Evolutionary conservation across 1,140 invertebrate genomes (phyloP).

Genomic region (Drosophila triauraria): DNA sequence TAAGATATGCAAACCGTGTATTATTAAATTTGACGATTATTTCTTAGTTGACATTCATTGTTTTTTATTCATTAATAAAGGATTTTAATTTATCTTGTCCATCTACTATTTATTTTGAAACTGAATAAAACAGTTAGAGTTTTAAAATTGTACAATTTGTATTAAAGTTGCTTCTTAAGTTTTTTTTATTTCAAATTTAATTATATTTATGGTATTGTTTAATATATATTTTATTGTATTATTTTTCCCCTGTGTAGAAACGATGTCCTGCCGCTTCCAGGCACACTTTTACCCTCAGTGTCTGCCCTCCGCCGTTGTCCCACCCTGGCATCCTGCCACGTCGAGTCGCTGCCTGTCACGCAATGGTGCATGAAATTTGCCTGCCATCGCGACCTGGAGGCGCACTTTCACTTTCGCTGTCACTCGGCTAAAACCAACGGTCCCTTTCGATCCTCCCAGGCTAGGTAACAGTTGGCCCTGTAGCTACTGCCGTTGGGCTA

Average conservation of each 20-base stretch:
- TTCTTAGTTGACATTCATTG: too few relatives aligned
- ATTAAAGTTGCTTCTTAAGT: not conserved
- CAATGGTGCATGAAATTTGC: constrained; percentile 78
- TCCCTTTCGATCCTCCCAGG: constrained; percentile 19
- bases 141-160: not conserved
- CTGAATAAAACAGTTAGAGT: too few relatives aligned
- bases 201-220: too few relatives aligned
- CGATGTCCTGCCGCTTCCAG: constrained; percentile 65
- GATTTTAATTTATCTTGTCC: not conserved
- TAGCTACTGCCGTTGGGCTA: constrained; percentile 52
- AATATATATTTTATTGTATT: not conserved
- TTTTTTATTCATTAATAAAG: not conserved
- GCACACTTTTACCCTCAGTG: constrained; percentile 54
- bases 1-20: not conserved
- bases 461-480: constrained; percentile 55
- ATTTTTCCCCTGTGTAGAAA: constrained; percentile 12
- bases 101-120: not conserved
- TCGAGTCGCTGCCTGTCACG: constrained; percentile 37
- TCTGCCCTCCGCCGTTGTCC: not conserved
- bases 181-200: not conserved
- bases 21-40: not conserved
- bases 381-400: constrained; percentile 47
- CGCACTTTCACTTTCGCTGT: constrained; percentile 75
- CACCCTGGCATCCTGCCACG: constrained; percentile 1
- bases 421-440: constrained; percentile 4